Percentiles rank a stretch among this genome's conserved stretches.
These are phyloP conservation scores for Ceratina australensis DNA, from an alignment of 1,140 invertebrate genomes.

Conservation along the genomic window DNA sequence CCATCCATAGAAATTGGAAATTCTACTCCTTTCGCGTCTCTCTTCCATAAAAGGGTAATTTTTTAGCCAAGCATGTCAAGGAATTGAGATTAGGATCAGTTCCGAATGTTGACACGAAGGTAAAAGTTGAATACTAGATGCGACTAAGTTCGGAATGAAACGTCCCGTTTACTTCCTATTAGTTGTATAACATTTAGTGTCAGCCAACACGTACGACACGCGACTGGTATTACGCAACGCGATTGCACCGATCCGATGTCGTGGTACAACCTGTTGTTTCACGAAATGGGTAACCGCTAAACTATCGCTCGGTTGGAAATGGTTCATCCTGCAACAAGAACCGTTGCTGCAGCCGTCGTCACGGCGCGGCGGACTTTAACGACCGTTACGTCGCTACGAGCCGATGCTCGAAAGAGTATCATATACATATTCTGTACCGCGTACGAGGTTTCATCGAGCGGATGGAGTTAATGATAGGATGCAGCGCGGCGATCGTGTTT, in stretches of 20 bases:
- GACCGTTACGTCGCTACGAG: slow-evolving; percentile 45
- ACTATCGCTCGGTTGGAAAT: background rate
- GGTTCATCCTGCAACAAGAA: slow-evolving; percentile 32
- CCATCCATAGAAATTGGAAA: slow-evolving; percentile 31
- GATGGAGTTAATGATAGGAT: slow-evolving; percentile 15
- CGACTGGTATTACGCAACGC: background rate
- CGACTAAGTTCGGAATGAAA: background rate
- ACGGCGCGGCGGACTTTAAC: slow-evolving; percentile 25
- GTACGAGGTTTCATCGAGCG: background rate
- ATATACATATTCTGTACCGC: background rate
- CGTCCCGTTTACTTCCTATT: slow-evolving; percentile 11
- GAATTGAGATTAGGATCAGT: background rate
- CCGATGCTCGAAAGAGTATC: background rate
- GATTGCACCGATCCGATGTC: background rate
- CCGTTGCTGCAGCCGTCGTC: slow-evolving; percentile 35
- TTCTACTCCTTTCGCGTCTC: slow-evolving; percentile 13
- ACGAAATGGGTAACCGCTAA: background rate
- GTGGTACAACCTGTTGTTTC: background rate
- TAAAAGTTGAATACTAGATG: slow-evolving; percentile 4
- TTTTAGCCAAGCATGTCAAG: too few species aligned
- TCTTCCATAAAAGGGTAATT: slow-evolving; percentile 13
- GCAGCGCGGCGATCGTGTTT: background rate
- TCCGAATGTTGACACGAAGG: background rate
- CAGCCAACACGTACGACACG: background rate
- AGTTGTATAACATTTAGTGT: background rate